phyloP scores from a whole-genome alignment of 2,888 invertebrate species.

The Cyaniris semiargus region DNA sequence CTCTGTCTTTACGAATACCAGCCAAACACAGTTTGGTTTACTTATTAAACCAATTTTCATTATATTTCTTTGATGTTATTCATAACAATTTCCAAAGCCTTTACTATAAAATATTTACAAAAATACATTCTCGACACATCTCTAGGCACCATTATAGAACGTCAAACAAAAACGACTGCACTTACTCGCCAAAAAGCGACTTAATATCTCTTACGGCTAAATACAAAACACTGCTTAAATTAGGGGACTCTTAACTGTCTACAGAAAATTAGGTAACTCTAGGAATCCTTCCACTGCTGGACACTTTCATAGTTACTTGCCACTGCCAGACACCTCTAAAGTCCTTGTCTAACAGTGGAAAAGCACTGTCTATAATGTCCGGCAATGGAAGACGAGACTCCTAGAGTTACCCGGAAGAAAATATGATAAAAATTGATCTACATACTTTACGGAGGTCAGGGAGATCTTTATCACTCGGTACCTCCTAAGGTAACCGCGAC shows the following conservation, averaged over 20 bases:
- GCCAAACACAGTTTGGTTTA: not conserved
- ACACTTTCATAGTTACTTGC: no score
- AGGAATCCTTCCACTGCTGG: no score
- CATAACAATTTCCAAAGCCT: not conserved
- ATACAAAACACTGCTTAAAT: not conserved
- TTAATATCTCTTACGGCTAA: not conserved
- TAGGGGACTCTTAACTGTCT: not conserved
- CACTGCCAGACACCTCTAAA: no score
- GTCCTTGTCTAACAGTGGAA: no score
- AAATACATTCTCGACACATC: conserved; percentile 5
- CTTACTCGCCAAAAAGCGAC: not conserved
- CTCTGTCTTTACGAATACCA: not conserved
- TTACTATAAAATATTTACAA: conserved; percentile 10
- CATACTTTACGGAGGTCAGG: no score
- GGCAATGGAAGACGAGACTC: no score
- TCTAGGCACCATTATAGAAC: not conserved
- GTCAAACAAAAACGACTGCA: not conserved
- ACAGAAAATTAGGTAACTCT: no score
- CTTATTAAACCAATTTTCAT: not conserved
- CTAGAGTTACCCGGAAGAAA: no score
- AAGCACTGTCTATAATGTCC: no score
- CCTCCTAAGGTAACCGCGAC: no score
- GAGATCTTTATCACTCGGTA: no score
- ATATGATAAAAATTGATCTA: no score
- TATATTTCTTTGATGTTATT: not conserved